Evolutionary conservation across 2,113 vertebrate genomes (phyloP).

Genomic region (Phrynosoma blainvillii): DNA sequence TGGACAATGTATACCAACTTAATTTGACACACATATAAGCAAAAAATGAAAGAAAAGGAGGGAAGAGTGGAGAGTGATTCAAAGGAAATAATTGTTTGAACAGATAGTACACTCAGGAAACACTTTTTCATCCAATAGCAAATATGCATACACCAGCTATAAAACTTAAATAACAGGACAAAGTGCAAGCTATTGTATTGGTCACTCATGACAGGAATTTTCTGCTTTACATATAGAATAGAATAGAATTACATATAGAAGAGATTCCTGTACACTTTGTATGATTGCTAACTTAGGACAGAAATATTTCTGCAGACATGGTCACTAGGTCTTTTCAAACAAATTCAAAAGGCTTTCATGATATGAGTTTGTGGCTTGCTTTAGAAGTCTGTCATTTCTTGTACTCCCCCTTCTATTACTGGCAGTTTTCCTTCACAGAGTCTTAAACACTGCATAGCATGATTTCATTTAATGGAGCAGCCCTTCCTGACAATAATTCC

Average conservation of each 20-base stretch:
- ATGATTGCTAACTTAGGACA: background rate
- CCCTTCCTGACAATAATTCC: slow-evolving; percentile 18
- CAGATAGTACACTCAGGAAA: background rate
- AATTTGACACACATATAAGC: background rate
- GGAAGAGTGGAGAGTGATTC: background rate
- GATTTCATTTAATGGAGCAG: slow-evolving; percentile 19
- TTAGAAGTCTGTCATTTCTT: background rate
- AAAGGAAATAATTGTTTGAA: background rate
- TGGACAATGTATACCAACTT: background rate
- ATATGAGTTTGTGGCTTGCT: slow-evolving; percentile 9
- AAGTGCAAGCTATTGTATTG: background rate
- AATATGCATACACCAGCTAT: background rate
- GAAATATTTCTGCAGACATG: background rate
- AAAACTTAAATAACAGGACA: background rate
- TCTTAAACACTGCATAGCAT: background rate
- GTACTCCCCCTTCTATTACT: background rate
- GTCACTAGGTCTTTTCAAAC: background rate
- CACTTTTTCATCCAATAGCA: background rate
- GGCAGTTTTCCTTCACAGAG: background rate
- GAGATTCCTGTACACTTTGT: background rate
- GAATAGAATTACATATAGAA: background rate
- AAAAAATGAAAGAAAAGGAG: background rate
- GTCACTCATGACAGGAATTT: too few relatives aligned
- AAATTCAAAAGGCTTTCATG: background rate
- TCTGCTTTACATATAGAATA: background rate